Evolutionary conservation across 2,113 vertebrate genomes (phyloP), one percentile per base, ranked within the genome.

Genomic region (Etheostoma cragini): DNA sequence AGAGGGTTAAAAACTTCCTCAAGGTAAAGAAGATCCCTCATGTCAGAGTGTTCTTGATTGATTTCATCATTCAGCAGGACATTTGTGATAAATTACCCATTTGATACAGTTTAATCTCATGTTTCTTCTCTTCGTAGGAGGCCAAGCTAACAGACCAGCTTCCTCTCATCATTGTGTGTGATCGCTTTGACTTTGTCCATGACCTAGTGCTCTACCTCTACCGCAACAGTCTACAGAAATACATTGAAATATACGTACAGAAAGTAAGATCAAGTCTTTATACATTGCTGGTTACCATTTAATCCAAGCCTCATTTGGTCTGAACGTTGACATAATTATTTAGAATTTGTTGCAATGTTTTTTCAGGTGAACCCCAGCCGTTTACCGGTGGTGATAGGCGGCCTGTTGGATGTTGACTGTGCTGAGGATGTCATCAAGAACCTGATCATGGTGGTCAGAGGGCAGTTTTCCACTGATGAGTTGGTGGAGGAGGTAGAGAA

Each of bases 161-260:
- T 82, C 97, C 97, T 58, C 93, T 98, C 4, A 99, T 98, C 82
- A 97, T 98, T 47, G 97, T 98, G 38, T 99, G 97, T 3, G 97
- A 99, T 85, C 95, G 96, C 47, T 99, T 98, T 86, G 96, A 97
- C 89, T 99, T 97, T 76, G 97, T 98, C 79, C 97, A 98, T 16
- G 96, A 98, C 87, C 91, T 98, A 38, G 96, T 98, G 45, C 95
- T 98, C 30, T 97, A 99, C 85, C 92, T 99, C 15, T 97, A 98
- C 87, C 96, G 94, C 75, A 98, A 97, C 93, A 97, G 91, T 87
- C 92, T 99, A n/a, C 97, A 98, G 93, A 99, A 97, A 83, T 99
- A 98, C 91, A 98, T 98, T 0, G 97, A 99, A 89, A 98, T 98
- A 80, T 98, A 98, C 0, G 96, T 99, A 5, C 97, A 98, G 90